These are phyloP conservation scores for Xenopus petersii DNA, from an alignment of 2,797 vertebrate genomes.

Conservation along the genomic window DNA sequence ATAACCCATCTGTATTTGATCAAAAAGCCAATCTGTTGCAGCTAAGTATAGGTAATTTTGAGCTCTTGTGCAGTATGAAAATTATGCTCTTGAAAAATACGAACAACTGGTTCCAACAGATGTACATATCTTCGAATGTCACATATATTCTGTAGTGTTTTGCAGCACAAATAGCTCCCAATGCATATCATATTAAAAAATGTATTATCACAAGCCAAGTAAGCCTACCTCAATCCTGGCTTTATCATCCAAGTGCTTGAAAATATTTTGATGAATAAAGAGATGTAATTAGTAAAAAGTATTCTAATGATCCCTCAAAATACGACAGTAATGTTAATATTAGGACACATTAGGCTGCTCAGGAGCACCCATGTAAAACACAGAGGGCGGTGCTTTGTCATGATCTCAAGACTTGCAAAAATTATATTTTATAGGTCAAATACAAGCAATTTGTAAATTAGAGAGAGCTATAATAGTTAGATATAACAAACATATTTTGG, in stretches of 20 bases:
- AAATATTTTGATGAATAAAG: slow-evolving; percentile 44
- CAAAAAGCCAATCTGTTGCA: slow-evolving; percentile 53
- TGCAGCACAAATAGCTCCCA: slow-evolving; percentile 9
- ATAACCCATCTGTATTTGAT: slow-evolving; percentile 54
- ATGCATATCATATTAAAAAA: not conserved
- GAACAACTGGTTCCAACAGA: slow-evolving; percentile 39
- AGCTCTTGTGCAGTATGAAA: slow-evolving; percentile 17
- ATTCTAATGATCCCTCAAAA: slow-evolving; percentile 36
- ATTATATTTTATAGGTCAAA: too few relatives aligned
- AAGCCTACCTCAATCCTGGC: slow-evolving; percentile 44
- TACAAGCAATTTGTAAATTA: too few relatives aligned
- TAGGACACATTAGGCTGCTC: slow-evolving; percentile 21
- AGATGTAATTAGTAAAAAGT: slow-evolving; percentile 35
- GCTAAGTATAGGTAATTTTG: slow-evolving; percentile 42
- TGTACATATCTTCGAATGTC: not conserved
- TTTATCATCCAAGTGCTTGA: slow-evolving; percentile 25
- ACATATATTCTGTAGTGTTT: slow-evolving; percentile 13
- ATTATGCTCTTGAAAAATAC: slow-evolving; percentile 25
- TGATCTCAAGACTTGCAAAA: too few relatives aligned
- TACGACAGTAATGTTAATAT: slow-evolving; percentile 21
- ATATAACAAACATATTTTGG: too few relatives aligned
- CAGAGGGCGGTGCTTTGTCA: too few relatives aligned
- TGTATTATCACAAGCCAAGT: slow-evolving; percentile 27
- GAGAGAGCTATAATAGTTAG: too few relatives aligned
- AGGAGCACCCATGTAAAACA: too few relatives aligned